Evolutionary conservation across 2,797 vertebrate genomes (phyloP).

Genomic region (Dallia pectoralis): DNA sequence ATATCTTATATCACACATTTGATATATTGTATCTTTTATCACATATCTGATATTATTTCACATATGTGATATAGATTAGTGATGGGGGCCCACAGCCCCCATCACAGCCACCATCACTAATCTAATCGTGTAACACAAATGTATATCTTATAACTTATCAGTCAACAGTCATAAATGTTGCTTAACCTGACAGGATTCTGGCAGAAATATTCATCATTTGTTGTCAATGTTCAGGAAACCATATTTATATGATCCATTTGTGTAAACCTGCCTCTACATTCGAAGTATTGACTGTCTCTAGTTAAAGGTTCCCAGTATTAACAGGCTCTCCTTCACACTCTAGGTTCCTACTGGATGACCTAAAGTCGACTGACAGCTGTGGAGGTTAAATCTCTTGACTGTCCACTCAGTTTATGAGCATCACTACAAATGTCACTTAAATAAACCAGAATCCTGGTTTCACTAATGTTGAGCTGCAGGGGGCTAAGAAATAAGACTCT

Average conservation of each 20-base stretch:
- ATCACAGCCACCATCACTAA: too few relatives aligned
- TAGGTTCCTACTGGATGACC: too few relatives aligned
- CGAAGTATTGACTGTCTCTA: not conserved
- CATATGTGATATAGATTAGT: too few relatives aligned
- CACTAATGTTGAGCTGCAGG: slow-evolving; percentile 28
- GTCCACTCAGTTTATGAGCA: slow-evolving; percentile 28
- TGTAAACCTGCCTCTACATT: too few relatives aligned
- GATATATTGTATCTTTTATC: too few relatives aligned
- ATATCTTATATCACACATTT: too few relatives aligned
- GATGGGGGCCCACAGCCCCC: too few relatives aligned
- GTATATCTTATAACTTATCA: too few relatives aligned
- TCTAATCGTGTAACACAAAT: too few relatives aligned
- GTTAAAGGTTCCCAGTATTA: too few relatives aligned
- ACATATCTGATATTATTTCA: too few relatives aligned
- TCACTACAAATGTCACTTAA: not conserved
- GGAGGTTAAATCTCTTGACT: slow-evolving; percentile 16
- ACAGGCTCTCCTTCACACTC: too few relatives aligned
- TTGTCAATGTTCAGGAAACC: not conserved
- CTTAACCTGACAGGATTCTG: not conserved
- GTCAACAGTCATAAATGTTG: slow-evolving; percentile 6
- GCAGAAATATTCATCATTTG: not conserved
- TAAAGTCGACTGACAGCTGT: not conserved
- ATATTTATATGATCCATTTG: not conserved
- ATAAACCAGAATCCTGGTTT: slow-evolving; percentile 8
- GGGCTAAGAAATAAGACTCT: slow-evolving; percentile 23